A percentile compares a stretch with the other conserved stretches of the same genome.
These are phyloP conservation scores for Hartigia nigra DNA, from an alignment of 2,888 invertebrate genomes.

Conservation along the genomic window DNA sequence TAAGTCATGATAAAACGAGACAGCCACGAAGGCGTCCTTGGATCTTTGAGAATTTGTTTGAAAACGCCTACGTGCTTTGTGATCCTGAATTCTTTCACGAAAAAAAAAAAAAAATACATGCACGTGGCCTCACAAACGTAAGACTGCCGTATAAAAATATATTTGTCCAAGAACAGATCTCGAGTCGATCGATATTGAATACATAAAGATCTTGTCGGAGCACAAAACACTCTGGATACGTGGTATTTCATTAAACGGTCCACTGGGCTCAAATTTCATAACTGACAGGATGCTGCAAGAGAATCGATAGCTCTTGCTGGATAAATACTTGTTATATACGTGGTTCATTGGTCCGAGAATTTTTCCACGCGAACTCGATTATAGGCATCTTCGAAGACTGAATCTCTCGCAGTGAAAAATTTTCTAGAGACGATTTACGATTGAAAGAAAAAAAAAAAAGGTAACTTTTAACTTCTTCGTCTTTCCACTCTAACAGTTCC, in stretches of 20 bases:
- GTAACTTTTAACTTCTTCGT: background rate
- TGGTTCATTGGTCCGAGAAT: background rate
- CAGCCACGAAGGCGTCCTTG: slow-evolving; percentile 4
- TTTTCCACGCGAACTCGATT: background rate
- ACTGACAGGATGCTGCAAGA: background rate
- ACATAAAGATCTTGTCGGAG: background rate
- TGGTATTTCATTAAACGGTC: background rate
- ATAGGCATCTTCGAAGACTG: background rate
- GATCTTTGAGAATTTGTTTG: background rate
- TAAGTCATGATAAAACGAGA: slow-evolving; percentile 65
- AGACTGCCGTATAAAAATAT: background rate
- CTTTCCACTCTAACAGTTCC: background rate
- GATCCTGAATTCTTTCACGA: background rate
- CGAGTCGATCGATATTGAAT: background rate
- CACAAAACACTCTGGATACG: background rate
- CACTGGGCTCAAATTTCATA: background rate
- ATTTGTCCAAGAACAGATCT: background rate
- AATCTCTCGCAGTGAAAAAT: background rate
- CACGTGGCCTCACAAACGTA: no score
- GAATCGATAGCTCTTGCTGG: background rate
- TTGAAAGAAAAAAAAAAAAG: background rate
- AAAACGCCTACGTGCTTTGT: background rate
- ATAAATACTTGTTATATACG: background rate
- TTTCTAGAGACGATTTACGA: background rate
- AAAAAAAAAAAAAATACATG: background rate